Evolutionary conservation across 1,140 invertebrate species (phyloP).

Genomic region (Musca vetustissima): DNA sequence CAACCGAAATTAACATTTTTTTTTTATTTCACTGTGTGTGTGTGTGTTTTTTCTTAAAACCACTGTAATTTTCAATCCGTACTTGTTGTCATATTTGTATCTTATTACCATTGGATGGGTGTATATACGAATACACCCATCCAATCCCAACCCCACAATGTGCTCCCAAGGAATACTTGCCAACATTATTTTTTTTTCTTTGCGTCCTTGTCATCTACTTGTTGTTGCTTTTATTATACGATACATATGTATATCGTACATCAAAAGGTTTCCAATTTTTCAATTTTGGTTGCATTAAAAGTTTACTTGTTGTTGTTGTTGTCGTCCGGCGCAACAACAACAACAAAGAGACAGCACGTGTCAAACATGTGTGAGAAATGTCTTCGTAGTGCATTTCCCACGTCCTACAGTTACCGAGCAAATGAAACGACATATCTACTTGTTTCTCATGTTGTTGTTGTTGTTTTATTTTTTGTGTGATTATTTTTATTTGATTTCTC

Average conservation of each 20-base stretch:
- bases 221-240: no score
- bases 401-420: constrained; percentile 26
- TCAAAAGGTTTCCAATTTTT: constrained; percentile 16
- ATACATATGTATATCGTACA: background rate
- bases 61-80: no score
- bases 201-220: no score
- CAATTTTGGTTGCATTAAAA: constrained; percentile 20
- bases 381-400: constrained; percentile 52
- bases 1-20: no score
- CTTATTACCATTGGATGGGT: no score
- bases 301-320: no score
- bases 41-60: no score
- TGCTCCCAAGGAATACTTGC: background rate
- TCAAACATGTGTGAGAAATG: constrained; percentile 54
- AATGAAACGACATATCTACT: background rate
- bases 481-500: background rate
- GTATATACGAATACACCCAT: background rate
- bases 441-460: background rate
- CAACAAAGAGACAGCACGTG: constrained; percentile 47
- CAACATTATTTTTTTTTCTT: background rate
- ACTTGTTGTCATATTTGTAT: no score
- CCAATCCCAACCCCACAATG: background rate
- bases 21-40: no score
- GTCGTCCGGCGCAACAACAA: background rate
- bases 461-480: no score